These are phyloP conservation scores for Toxotes lorentzi DNA, from an alignment of 2,797 vertebrate species.

Conservation along the genomic window DNA sequence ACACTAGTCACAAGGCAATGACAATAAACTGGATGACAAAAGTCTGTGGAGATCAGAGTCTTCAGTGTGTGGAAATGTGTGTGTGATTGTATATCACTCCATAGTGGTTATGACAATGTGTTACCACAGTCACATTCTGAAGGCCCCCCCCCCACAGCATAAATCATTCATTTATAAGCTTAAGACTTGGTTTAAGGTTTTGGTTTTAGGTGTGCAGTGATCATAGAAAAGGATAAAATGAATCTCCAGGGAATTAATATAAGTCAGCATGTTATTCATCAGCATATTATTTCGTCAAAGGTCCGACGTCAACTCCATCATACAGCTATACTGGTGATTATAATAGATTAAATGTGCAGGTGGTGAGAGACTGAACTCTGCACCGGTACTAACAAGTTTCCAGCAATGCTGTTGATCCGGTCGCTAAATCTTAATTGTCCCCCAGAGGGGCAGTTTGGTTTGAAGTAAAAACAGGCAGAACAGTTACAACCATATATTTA, in stretches of 20 bases:
- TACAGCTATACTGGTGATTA: not conserved
- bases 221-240: not conserved
- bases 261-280: too few species aligned
- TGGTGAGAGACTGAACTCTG: not conserved
- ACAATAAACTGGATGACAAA: not conserved
- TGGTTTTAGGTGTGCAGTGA: not conserved
- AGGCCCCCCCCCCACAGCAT: too few species aligned
- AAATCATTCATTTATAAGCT: not conserved
- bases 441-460: not conserved
- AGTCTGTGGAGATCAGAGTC: too few species aligned
- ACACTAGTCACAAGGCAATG: not conserved
- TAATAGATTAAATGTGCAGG: not conserved
- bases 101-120: not conserved
- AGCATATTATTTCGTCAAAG: not conserved
- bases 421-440: not conserved
- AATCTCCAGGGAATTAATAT: not conserved
- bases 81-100: not conserved
- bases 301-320: not conserved
- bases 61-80: too few species aligned
- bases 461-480: not conserved
- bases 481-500: not conserved
- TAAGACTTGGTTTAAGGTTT: not conserved
- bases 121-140: not conserved
- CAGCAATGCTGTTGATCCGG: not conserved
- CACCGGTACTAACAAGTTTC: not conserved